Evolutionary conservation across 2,888 invertebrate species (phyloP).

Genomic region (Orthosia gothica): DNA sequence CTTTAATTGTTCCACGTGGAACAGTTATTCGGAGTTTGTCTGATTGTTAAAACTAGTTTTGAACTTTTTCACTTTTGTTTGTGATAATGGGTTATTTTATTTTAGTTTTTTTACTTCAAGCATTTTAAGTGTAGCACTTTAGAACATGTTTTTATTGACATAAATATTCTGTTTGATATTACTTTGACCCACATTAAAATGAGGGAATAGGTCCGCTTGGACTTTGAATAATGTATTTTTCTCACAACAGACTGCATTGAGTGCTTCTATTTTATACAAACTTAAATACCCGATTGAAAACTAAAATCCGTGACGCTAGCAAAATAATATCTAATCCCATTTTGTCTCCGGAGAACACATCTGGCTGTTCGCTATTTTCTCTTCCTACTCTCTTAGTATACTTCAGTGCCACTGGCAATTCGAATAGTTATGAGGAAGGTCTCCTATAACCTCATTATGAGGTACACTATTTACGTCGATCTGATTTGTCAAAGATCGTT

Average conservation of each 20-base stretch:
- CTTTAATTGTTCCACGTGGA: constrained; percentile 26
- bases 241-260: too few species aligned
- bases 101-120: too few species aligned
- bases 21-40: constrained; percentile 9
- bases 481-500: constrained; percentile 56
- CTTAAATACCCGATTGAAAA: neutral
- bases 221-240: too few species aligned
- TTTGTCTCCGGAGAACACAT: constrained; percentile 3
- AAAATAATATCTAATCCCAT: constrained; percentile 13
- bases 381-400: constrained; percentile 14
- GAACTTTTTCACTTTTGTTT: constrained; percentile 1
- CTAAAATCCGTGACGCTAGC: neutral
- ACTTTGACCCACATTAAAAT: neutral
- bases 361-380: constrained; percentile 21
- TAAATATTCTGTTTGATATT: neutral
- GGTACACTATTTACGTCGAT: constrained; percentile 65
- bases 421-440: constrained; percentile 58
- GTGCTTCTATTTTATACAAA: neutral
- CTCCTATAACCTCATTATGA: constrained; percentile 58
- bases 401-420: constrained; percentile 50
- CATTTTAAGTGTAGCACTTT: too few species aligned
- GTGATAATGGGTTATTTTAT: neutral
- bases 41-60: constrained; percentile 1
- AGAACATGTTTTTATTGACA: neutral
- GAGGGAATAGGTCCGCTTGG: too few species aligned